phyloP scores from a whole-genome alignment of 2,113 vertebrate genomes.

The Clupea harengus region DNA sequence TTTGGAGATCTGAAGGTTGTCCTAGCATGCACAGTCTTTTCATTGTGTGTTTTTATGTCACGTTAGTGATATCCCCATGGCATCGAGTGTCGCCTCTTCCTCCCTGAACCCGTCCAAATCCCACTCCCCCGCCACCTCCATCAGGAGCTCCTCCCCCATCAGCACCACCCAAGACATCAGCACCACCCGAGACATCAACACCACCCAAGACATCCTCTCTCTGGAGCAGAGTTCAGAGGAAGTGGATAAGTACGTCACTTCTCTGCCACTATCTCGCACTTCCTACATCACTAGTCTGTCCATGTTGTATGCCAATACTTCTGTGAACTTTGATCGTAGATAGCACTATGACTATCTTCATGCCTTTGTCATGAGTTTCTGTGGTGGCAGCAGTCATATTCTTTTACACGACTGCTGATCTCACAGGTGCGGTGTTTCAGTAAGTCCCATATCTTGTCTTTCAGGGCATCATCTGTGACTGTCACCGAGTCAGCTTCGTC shows the following conservation, averaged over 20 bases:
- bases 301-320: neutral
- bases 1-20: neutral
- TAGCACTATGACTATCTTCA: neutral
- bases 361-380: neutral
- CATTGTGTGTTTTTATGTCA: neutral
- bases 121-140: neutral
- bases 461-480: neutral
- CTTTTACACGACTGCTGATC: neutral
- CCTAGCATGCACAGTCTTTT: neutral
- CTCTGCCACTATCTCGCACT: neutral
- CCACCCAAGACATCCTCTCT: neutral
- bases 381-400: neutral
- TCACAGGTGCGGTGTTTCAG: neutral
- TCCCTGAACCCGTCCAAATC: constrained; percentile 21
- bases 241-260: neutral
- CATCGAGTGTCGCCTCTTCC: neutral
- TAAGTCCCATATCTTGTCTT: neutral
- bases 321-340: neutral
- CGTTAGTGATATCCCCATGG: neutral
- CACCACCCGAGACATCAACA: too few species aligned
- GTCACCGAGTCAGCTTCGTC: neutral
- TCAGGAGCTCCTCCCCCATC: neutral
- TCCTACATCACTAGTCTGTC: neutral
- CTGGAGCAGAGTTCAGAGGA: neutral
- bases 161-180: neutral